Evolutionary conservation across 1,140 invertebrate species (phyloP).

Genomic region (Neoseiulus cucumeris): DNA sequence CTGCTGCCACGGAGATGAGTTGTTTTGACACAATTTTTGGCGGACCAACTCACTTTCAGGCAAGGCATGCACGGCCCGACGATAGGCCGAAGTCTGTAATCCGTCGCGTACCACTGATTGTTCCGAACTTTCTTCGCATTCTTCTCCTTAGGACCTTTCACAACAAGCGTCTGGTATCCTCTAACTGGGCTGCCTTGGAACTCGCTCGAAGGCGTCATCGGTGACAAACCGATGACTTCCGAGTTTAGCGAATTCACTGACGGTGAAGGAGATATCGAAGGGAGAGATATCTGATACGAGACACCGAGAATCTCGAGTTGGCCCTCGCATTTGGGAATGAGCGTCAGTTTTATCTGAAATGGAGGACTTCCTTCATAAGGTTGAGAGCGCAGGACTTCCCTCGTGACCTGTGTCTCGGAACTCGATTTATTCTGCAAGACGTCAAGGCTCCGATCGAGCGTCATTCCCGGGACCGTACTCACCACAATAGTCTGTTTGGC

Average conservation of each 20-base stretch:
- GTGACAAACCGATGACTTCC: background rate
- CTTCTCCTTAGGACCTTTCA: conserved; percentile 27
- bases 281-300: background rate
- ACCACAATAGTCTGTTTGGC: conserved; percentile 9
- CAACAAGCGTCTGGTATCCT: conserved; percentile 27
- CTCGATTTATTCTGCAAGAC: too few species aligned
- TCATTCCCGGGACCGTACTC: background rate
- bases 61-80: conserved; percentile 29
- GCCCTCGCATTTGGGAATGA: background rate
- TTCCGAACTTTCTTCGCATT: conserved; percentile 10
- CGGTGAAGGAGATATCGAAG: background rate
- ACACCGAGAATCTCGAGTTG: conserved; percentile 2
- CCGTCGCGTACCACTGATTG: conserved; percentile 26
- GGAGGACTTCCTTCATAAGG: background rate
- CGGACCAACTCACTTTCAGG: conserved; percentile 27
- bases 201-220: conserved; percentile 2
- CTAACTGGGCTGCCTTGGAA: conserved; percentile 17
- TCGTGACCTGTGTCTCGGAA: background rate
- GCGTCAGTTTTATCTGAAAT: conserved; percentile 14
- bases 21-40: too few species aligned
- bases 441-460: background rate
- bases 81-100: conserved; percentile 29
- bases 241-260: background rate
- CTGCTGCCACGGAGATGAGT: too few species aligned
- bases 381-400: background rate